Base-by-base conservation (phyloP, 2,888 invertebrate genomes). In the Anaspis maculata region DNA sequence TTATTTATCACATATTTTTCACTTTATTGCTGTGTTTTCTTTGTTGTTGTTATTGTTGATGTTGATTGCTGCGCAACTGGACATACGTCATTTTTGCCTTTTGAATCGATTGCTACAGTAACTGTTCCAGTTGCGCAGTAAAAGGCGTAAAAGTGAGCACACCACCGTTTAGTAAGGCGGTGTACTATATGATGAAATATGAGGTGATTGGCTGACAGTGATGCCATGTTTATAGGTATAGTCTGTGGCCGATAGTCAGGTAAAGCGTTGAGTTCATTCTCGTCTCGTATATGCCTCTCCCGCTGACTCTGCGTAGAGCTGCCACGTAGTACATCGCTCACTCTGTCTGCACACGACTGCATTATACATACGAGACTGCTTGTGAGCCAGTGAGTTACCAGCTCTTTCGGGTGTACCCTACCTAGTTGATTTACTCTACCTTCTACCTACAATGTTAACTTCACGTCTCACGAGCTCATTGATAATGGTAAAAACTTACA, bases 221-320 rank as follows among this genome's bases (percentile, higher is more conserved):
- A 52, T 65, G 65, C 66, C 66, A 63, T 66, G 64, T 66, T 59
- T 66, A 66, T 66, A 66, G 66, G 66, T 66, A 58, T 61, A 54
- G 61, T 60, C 61, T 63, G 59, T 62, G 65, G 65, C 57, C 59
- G 59, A 59, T 63, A 59, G 58, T 60, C 56, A 62, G 62, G 61
- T 63, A 62, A 61, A 55, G 51, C 53, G 34, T 56, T 52, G 56
- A 56, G 56, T 54, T 49, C 56, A 52, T 55, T 54, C 56, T 40
- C 59, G 53, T 57, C 60, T 58, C 51, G 51, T 55, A 49, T 44
- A 44, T 38, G 47, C 43, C 47, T 54, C 53, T 51, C 53, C 52
- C 52, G 51, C 52, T 55, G 57, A 59, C 56, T 57, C 61, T 60
- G 51, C 63, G 61, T 59, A 62, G 63, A 60, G 52, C 56, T 51